phyloP scores from a whole-genome alignment of 2,797 vertebrate species.

The Otolemur crassicaudatus region DNA sequence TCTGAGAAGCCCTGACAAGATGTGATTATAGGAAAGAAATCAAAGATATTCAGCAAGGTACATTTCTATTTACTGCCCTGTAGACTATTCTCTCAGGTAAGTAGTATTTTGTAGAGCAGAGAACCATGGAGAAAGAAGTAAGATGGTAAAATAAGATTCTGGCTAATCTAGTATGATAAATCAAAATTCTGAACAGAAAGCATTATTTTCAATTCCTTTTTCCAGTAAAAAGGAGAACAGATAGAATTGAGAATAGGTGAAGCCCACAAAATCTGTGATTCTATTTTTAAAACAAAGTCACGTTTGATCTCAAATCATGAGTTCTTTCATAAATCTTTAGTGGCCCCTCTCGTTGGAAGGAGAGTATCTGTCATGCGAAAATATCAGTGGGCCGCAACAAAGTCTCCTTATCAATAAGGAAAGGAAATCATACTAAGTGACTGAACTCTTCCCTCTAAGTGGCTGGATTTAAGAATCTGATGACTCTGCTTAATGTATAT shows the following conservation, averaged over 20 bases:
- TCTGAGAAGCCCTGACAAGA: background rate
- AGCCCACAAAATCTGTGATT: background rate
- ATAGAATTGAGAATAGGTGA: constrained; percentile 21
- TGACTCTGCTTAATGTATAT: background rate
- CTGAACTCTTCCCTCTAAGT: background rate
- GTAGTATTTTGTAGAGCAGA: background rate
- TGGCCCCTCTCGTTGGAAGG: background rate
- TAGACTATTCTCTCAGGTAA: background rate
- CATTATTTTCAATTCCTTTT: constrained; percentile 49
- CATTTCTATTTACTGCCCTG: background rate
- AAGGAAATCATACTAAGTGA: background rate
- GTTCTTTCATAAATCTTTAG: background rate
- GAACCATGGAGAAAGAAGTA: background rate
- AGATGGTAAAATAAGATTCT: background rate
- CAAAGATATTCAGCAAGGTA: background rate
- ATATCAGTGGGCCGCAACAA: background rate
- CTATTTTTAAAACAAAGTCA: constrained; percentile 36
- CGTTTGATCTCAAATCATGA: background rate
- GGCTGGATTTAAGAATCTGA: background rate
- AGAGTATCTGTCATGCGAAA: background rate
- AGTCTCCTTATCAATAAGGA: background rate
- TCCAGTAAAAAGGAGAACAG: constrained; percentile 39
- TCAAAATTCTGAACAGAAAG: constrained; percentile 44
- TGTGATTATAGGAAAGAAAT: background rate
- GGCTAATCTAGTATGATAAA: background rate